These are phyloP conservation scores for Aphidius ervi DNA, from an alignment of 1,140 invertebrate genomes.

Conservation along the genomic window DNA sequence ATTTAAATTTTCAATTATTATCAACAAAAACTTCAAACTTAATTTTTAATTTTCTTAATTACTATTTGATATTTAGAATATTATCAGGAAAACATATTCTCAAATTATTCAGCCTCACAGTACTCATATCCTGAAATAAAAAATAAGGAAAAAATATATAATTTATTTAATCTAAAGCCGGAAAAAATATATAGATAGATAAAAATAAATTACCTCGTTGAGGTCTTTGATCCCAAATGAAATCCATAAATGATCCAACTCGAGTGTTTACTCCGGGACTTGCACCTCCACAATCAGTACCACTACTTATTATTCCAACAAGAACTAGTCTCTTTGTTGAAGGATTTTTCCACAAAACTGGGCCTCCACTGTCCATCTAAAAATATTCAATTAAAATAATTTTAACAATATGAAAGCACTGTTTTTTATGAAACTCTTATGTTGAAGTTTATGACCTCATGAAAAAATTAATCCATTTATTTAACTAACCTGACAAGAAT, in stretches of 20 bases:
- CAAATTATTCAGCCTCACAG: conserved; percentile 8
- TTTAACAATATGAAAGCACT: too few relatives aligned
- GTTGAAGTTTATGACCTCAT: not conserved
- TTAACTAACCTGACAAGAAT: conserved; percentile 36
- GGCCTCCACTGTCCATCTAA: conserved; percentile 68
- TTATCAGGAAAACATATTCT: too few relatives aligned
- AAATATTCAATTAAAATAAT: conserved; percentile 1
- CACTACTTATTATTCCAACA: conserved; percentile 58
- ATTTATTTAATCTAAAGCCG: too few relatives aligned
- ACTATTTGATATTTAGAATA: too few relatives aligned
- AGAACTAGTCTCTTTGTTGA: conserved; percentile 44
- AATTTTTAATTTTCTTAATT: too few relatives aligned
- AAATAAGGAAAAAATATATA: not conserved
- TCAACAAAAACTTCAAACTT: too few relatives aligned
- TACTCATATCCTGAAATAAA: conserved; percentile 8
- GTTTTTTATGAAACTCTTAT: not conserved
- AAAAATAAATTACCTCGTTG: conserved; percentile 32
- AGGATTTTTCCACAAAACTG: conserved; percentile 58
- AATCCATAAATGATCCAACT: conserved; percentile 52
- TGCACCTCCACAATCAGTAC: conserved; percentile 51
- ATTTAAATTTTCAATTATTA: too few relatives aligned
- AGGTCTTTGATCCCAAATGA: conserved; percentile 47
- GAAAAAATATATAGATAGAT: not conserved
- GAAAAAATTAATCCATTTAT: not conserved
- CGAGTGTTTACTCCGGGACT: conserved; percentile 55